Percentiles rank a stretch among this genome's conserved stretches.
These are phyloP conservation scores for Mirza zaza DNA, from an alignment of 2,113 vertebrate genomes.

Conservation along the genomic window DNA sequence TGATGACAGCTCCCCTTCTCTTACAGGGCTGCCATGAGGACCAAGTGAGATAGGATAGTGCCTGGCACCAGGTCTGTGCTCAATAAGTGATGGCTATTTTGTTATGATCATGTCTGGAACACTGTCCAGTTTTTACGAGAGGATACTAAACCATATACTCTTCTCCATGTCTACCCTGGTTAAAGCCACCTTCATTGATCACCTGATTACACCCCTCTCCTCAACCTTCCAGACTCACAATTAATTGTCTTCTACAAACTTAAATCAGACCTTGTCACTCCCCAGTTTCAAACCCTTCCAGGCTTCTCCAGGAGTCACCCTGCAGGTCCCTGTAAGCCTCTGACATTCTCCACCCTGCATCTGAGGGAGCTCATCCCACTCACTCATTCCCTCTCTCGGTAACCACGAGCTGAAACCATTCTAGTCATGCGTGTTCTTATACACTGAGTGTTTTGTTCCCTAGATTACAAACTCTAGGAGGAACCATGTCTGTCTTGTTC, in stretches of 20 bases:
- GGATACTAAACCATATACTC: background rate
- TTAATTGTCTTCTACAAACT: background rate
- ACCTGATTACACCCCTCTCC: accelerated
- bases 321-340: accelerated
- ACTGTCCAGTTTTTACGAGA: background rate
- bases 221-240: background rate
- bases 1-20: accelerated
- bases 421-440: accelerated
- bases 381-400: accelerated
- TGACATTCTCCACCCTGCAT: accelerated
- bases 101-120: background rate
- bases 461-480: background rate
- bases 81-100: background rate
- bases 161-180: background rate
- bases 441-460: too few species aligned
- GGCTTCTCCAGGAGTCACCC: background rate
- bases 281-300: background rate
- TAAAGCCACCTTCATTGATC: background rate
- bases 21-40: background rate
- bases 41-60: too few species aligned
- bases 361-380: accelerated
- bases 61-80: accelerated
- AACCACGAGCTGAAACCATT: accelerated
- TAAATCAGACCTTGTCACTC: background rate
- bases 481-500: background rate